phyloP scores from a whole-genome alignment of 2,113 vertebrate species.

The Turdus rufiventris region DNA sequence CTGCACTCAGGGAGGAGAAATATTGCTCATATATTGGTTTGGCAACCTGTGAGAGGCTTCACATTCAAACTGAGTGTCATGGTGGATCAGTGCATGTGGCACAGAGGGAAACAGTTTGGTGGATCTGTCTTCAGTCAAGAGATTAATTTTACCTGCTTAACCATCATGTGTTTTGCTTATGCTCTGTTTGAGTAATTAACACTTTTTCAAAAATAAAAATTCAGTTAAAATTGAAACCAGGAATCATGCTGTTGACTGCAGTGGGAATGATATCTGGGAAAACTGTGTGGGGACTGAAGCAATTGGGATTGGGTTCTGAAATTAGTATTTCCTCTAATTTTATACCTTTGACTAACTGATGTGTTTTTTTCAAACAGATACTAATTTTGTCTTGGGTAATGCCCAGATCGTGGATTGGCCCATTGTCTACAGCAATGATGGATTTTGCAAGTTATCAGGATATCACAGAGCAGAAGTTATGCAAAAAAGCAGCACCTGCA shows the following conservation, averaged over 20 bases:
- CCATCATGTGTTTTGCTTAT: background rate
- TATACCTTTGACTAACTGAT: background rate
- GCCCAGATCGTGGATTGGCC: slow-evolving; percentile 99
- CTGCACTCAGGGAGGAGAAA: background rate
- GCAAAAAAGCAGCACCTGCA: slow-evolving; percentile 98
- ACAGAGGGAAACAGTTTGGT: background rate
- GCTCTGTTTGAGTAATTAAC: background rate
- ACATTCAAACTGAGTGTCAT: background rate
- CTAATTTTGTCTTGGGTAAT: slow-evolving; percentile 96
- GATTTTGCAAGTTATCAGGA: slow-evolving; percentile 95
- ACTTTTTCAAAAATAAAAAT: background rate
- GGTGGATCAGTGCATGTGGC: background rate
- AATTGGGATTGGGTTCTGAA: background rate
- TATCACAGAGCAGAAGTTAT: slow-evolving; percentile 97
- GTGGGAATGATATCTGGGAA: background rate
- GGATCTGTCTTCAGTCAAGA: background rate
- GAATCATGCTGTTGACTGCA: background rate
- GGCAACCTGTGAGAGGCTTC: background rate
- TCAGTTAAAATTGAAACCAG: background rate
- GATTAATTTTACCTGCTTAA: background rate
- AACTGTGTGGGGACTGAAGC: background rate
- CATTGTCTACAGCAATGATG: slow-evolving; percentile 97
- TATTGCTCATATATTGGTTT: background rate
- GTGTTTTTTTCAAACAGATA: slow-evolving; percentile 81
- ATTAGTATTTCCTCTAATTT: background rate